Evolutionary conservation across 1,140 invertebrate genomes (phyloP), one percentile per base, ranked within the genome.

Genomic region (Caenorhabditis latens): DNA sequence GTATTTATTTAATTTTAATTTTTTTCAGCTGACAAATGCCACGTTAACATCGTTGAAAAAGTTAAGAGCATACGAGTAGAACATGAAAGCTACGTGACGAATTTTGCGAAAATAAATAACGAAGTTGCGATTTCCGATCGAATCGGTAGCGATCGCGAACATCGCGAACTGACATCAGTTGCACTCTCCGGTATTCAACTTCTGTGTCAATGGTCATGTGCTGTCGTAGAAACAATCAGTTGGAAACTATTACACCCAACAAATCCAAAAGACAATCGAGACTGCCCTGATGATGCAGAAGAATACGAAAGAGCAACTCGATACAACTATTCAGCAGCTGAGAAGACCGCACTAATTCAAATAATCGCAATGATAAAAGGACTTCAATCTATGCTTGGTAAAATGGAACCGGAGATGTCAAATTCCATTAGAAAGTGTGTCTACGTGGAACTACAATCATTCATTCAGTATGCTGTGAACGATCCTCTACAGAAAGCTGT

Each of bases 221-320:
- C 98, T 87, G 96, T 99, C 0, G 98, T 97, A 6, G 98, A 99
- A 94, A 94, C 99, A 89, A 94, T 94, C 86, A 91, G 91, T 84
- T 99, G 97, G 97, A 99, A 99, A 94, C 94, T 99, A 50, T 94
- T 99, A 87, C 97, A 99, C 94, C 98, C 98, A 9, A 99, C 98
- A 4, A 97, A 99, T 94, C 96, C 98, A 93, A 96, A 98, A 93
- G 96, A 96, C 93, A 99, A 99, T 93, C 96, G 96, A 89, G 95
- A 96, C 90, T 99, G 98, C 92, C 98, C 98, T 24, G 97, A 99
- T 92, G 89, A 63, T 40, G 98, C 98, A n/a, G 98, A 99, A 94
- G 97, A 99, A 94, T 99, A 99, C 93, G 98, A 99, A 94, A 94
- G 97, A 93, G 97, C 98, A 0, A 99, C 98, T 0, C 95, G 75